These are phyloP conservation scores for Callipepla squamata DNA, from an alignment of 2,113 vertebrate genomes.

Conservation along the genomic window DNA sequence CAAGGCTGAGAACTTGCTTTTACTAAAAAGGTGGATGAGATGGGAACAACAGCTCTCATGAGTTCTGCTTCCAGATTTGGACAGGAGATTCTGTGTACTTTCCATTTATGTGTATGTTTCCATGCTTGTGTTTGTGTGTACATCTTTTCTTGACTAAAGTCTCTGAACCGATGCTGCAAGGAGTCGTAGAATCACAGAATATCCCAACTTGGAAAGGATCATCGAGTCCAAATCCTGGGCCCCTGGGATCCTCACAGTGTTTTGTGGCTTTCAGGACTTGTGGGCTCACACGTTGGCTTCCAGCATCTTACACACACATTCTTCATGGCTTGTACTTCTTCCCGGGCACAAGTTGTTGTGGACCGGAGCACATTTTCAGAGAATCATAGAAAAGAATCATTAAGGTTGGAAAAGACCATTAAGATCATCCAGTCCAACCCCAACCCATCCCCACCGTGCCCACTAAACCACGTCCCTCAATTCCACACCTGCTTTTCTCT, in stretches of 20 bases:
- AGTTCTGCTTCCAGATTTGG: background rate
- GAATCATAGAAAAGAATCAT: too few species aligned
- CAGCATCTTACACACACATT: background rate
- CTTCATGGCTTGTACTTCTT: background rate
- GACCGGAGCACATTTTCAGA: background rate
- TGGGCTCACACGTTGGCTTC: background rate
- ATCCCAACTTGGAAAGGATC: too few species aligned
- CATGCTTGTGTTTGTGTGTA: background rate
- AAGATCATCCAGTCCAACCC: too few species aligned
- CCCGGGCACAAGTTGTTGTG: background rate
- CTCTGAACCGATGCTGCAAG: background rate
- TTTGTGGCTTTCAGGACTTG: background rate
- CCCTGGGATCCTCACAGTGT: background rate
- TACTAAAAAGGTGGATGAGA: background rate
- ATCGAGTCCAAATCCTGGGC: too few species aligned
- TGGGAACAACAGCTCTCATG: background rate
- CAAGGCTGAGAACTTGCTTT: background rate
- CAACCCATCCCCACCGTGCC: too few species aligned
- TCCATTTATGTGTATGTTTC: background rate
- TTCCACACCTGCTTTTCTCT: too few species aligned
- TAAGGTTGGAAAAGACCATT: too few species aligned
- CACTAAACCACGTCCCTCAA: too few species aligned
- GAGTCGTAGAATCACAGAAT: background rate
- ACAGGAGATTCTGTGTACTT: background rate
- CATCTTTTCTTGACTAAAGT: background rate